phyloP scores from a whole-genome alignment of 2,113 vertebrate species.

The Anoplopoma fimbria region DNA sequence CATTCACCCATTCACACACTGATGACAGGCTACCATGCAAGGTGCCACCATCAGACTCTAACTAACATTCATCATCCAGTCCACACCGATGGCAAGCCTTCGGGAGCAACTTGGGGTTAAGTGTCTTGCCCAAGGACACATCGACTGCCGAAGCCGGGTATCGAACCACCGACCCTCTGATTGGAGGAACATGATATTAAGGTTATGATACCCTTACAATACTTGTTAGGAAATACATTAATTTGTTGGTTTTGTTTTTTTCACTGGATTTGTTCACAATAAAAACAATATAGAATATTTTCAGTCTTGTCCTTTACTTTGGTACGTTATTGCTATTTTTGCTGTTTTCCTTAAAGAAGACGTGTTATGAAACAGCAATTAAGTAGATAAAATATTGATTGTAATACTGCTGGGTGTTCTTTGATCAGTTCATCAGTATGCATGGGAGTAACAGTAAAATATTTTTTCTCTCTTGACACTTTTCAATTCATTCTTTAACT shows the following conservation, averaged over 20 bases:
- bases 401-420: not conserved
- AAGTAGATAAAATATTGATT: constrained; percentile 35
- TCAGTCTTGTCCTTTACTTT: not conserved
- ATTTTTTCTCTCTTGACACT: not conserved
- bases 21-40: too few species aligned
- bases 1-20: too few species aligned
- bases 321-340: not conserved
- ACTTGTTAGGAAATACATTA: too few species aligned
- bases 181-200: not conserved
- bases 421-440: constrained; percentile 38
- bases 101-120: too few species aligned
- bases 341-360: not conserved
- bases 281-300: not conserved
- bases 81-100: too few species aligned
- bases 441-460: not conserved
- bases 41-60: too few species aligned
- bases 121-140: too few species aligned
- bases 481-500: constrained; percentile 16
- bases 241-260: not conserved
- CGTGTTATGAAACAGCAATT: not conserved
- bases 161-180: too few species aligned
- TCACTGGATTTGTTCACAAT: not conserved
- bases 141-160: too few species aligned
- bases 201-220: not conserved
- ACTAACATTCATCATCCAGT: too few species aligned